Evolutionary conservation across 2,113 vertebrate species (phyloP), one percentile per base, ranked within the genome.

Genomic region (Entomyzon cyanotis): DNA sequence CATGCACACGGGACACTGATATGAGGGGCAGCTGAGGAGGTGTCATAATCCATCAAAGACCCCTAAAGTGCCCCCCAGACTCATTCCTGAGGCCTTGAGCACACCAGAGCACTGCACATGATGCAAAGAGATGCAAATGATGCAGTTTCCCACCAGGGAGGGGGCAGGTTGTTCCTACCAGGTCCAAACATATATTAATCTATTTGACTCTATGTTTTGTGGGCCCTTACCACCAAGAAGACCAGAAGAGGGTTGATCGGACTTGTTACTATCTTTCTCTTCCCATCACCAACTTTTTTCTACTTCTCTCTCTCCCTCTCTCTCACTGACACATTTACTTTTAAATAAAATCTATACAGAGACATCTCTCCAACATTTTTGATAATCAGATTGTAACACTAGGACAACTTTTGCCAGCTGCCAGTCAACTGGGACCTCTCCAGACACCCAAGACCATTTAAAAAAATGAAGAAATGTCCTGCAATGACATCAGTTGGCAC

Each of bases 31-130:
- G 31, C 30, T 44, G 31, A 35, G 11, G 11, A 17, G 25, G 17
- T 2, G 42, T 42, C 12, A 37, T 25, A 50, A 58, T 22, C 37
- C 9, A 39, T 31, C 44, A 50, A 50, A 42, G 13, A 31, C 13
- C 17, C 16, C 6, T 1, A 67, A 50, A 59, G 11, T 39, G 5
- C 9, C 58, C 4, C 16, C 7, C 25, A 65, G 42, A 59, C 7
- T 1, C 1, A 22, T 67, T 50, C 31, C 37, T 76, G 53, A 76
- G 17, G 21, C 44, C 44, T 76, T 59, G 44, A 46, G 44, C 44
- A 9, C 14, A 15, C 16, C 44, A 50, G 13, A 21, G 4, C 3
- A 17, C 6, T 21, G 31, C 4, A 17, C 0, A 1, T 5, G 7
- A 67, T 31, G 5, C 6, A 50, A 67, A 50, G 44, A 18, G 44